Evolutionary conservation across 2,113 vertebrate genomes (phyloP), one percentile per base, ranked within the genome.

Genomic region (Stigmatopora argus): DNA sequence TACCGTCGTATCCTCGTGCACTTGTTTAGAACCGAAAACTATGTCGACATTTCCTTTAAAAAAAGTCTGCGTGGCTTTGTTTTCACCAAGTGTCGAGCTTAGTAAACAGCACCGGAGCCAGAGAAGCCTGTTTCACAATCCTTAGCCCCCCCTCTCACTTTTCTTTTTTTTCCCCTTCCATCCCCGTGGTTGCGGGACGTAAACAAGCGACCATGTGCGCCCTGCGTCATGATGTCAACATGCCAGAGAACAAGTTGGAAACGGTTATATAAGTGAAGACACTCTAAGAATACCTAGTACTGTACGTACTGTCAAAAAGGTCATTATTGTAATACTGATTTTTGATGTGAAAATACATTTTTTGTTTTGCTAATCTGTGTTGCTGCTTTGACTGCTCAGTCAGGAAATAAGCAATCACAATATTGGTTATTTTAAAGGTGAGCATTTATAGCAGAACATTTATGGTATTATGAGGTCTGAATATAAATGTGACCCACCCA

Each of bases 151-250:
- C 19, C 51, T 3, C 44, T 48, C 1, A 21, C 34, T 15, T 41
- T 38, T 41, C 61, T 68, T 56, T 31, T 63, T 53, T 58, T 4
- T 10, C 8, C 34, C 45, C 21, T 57, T 66, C 71, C 67, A 77
- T 0, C n/a, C n/a, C 71, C 67, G 75, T 0, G 18, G 19, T 75
- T 85, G 79, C 78, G 71, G 55, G 71, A 84, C 75, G 88, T 90
- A 89, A 92, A 92, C 91, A 92, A 84, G 83, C 75, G 67, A 74
- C 83, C 89, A 87, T 86, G 86, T 89, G 89, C 67, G 58, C 74
- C 81, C 66, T 70, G 66, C 76, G 86, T 78, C 72, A 85, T 41
- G 6, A 41, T 10, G 9, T 41, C 38, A 41, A 8, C 9, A 41
- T 10, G 38, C 1, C 2, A 41, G 38, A 41, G 7, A 41, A 41